A percentile compares a stretch with the other conserved stretches of the same genome.
These are phyloP conservation scores for Chydorus sphaericus DNA, from an alignment of 2,888 invertebrate genomes.

Conservation along the genomic window DNA sequence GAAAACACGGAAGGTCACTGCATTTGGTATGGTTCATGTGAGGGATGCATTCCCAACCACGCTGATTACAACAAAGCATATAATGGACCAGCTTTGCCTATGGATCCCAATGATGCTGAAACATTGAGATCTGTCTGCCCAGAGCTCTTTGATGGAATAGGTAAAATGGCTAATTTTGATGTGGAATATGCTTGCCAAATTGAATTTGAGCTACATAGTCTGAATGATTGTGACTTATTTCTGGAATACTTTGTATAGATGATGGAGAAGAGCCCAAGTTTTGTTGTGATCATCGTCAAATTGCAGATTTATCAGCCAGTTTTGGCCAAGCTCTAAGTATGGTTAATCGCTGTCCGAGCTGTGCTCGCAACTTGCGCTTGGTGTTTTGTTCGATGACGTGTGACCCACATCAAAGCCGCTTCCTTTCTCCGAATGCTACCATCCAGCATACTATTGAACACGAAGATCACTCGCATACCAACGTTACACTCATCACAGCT, in stretches of 20 bases:
- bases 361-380: slow-evolving; percentile 64
- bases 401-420: slow-evolving; percentile 55
- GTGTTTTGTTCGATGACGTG: slow-evolving; percentile 79
- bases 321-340: slow-evolving; percentile 49
- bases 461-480: not conserved
- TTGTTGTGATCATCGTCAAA: slow-evolving; percentile 47
- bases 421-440: slow-evolving; percentile 33
- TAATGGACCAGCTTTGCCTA: slow-evolving; percentile 41
- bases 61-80: slow-evolving; percentile 42
- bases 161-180: too few relatives aligned
- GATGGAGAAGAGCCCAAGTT: slow-evolving; percentile 37
- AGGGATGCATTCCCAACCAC: slow-evolving; percentile 27
- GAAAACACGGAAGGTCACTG: slow-evolving; percentile 31
- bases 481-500: slow-evolving; percentile 27
- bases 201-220: not conserved
- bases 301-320: slow-evolving; percentile 36
- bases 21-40: slow-evolving; percentile 57
- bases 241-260: too few relatives aligned
- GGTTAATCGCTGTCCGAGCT: slow-evolving; percentile 70
- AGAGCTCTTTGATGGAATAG: slow-evolving; percentile 26
- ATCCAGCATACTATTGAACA: too few relatives aligned
- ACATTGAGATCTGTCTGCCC: slow-evolving; percentile 51
- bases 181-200: too few relatives aligned
- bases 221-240: not conserved
- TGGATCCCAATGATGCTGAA: slow-evolving; percentile 26